Evolutionary conservation across 2,888 invertebrate species (phyloP), one percentile per base, ranked within the genome.

Genomic region (Clanis bilineata): DNA sequence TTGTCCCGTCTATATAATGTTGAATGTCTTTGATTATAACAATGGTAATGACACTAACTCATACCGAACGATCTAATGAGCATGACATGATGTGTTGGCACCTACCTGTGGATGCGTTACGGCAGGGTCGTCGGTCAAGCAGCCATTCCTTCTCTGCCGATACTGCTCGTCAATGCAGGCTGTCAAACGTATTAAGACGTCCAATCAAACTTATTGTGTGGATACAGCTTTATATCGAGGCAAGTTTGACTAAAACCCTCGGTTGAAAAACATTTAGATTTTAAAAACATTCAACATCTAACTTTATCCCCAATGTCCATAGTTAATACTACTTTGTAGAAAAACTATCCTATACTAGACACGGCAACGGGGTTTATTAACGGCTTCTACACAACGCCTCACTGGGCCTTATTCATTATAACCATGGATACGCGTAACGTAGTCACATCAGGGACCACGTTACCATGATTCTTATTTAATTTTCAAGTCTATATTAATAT

Each of bases 111-210:
- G 18, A 9, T 10, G 15, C 18, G 18, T 4, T 10, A 9, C 18
- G 28, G 51, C 32, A 28, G 9, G 28, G 36, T 23, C 3, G 39
- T 3, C 21, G 4, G 18, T 47, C 47, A 18, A 25, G 57, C 56
- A 56, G 23, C 22, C 58, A 56, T 39, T 56, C 55, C 57, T 45
- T n/a, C 60, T 57, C 56, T 10, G 2, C 15, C 51, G 3, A 32
- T 32, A 18, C 18, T 28, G 5, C 10, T 43, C 43, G 25, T 54
- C 67, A 61, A 63, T 44, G 67, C 70, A 65, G 60, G 80, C 83
- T 83, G 83, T 72, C 80, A 77, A 74, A 76, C 63, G 68, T 66
- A 80, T 69, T 70, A 79, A 67, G 80, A 76, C 73, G 67, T 66
- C 71, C 67, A 74, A 79, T 83, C 74, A 81, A 78, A 76, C 74